Conservation (phyloP, 2,888 invertebrate species). For the Trichogramma dendrolimi region DNA sequence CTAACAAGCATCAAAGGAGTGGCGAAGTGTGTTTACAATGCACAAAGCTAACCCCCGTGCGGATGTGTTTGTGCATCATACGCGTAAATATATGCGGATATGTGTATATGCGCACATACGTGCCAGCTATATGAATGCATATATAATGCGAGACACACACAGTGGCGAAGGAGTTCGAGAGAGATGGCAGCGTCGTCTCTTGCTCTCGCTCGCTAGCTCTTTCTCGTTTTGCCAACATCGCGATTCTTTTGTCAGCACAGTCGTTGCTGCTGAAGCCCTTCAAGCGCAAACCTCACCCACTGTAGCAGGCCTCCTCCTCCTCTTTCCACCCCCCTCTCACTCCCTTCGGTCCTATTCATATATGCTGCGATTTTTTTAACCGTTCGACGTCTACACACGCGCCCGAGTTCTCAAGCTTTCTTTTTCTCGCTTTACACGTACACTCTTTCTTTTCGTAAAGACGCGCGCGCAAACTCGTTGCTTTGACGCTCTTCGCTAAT, state of each 20-base stretch:
- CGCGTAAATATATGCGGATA: no score
- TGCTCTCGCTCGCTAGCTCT: no score
- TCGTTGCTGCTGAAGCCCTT: background rate
- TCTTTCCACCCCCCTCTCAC: no score
- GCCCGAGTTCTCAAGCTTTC: background rate
- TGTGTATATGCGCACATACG: background rate
- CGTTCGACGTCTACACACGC: no score
- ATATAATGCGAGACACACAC: background rate
- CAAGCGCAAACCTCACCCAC: background rate
- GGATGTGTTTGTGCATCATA: background rate
- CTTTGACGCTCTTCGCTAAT: no score
- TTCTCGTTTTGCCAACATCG: conserved; percentile 2
- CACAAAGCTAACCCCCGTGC: no score
- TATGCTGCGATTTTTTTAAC: no score
- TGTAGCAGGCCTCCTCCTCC: background rate
- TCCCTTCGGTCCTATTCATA: background rate
- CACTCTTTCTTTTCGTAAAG: background rate
- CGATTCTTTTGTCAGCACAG: conserved; percentile 11
- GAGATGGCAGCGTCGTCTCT: background rate
- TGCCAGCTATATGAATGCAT: background rate
- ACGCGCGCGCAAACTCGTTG: background rate
- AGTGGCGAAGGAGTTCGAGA: background rate
- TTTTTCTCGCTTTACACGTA: conserved; percentile 1
- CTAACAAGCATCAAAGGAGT: conserved; percentile 8
- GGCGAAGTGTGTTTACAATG: background rate